These are phyloP conservation scores for Leptinotarsa undecemlineata DNA, from an alignment of 1,140 invertebrate species.

Conservation along the genomic window DNA sequence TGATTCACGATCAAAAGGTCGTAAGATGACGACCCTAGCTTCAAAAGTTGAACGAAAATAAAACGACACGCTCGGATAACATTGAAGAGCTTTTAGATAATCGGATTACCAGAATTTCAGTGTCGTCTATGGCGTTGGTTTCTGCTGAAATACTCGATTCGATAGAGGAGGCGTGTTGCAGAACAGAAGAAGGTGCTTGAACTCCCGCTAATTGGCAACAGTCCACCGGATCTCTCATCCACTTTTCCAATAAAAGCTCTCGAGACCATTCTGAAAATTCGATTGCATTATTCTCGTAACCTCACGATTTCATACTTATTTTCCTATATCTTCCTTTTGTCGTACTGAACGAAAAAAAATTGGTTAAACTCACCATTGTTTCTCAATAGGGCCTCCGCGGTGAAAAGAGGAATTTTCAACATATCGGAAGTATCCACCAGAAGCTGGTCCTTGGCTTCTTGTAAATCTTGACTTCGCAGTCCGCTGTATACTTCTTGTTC, in stretches of 20 bases:
- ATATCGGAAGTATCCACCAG: conserved; percentile 77
- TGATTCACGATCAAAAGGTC: no score
- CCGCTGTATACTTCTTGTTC: conserved; percentile 66
- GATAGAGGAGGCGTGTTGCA: conserved; percentile 51
- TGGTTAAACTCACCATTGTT: conserved; percentile 63
- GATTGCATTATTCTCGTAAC: conserved; percentile 60
- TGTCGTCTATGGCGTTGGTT: conserved; percentile 40
- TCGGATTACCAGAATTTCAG: conserved; percentile 50
- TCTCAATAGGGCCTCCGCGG: conserved; percentile 71
- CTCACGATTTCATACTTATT: not conserved
- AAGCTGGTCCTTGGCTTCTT: conserved; percentile 75
- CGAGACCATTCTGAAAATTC: conserved; percentile 69
- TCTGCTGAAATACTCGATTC: conserved; percentile 51
- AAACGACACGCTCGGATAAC: not conserved
- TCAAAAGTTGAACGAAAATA: not conserved
- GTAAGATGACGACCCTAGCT: no score
- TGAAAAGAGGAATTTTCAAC: conserved; percentile 74
- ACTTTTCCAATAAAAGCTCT: conserved; percentile 69
- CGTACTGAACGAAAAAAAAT: not conserved
- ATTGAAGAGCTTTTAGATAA: conserved; percentile 13
- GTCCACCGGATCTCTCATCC: conserved; percentile 70
- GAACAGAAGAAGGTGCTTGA: conserved; percentile 62
- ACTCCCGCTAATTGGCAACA: conserved; percentile 73
- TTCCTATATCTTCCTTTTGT: not conserved
- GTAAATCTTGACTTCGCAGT: conserved; percentile 70